Conservation (phyloP, 2,888 invertebrate genomes). For the Acrobasis suavella region DNA sequence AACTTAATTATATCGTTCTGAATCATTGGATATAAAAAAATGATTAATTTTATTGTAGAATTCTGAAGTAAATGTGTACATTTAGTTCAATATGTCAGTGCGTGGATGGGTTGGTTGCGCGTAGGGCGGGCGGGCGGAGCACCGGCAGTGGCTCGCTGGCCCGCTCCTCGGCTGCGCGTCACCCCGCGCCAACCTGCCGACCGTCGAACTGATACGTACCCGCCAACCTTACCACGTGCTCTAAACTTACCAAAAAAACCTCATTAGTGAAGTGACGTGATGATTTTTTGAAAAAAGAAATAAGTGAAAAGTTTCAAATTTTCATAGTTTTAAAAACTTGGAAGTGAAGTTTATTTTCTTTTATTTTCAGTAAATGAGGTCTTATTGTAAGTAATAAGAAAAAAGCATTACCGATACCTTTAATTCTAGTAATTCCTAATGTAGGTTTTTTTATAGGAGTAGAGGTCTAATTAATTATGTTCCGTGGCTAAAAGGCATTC, state of each 20-base stretch:
- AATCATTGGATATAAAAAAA: too few relatives aligned
- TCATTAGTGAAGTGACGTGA: slow-evolving; percentile 15
- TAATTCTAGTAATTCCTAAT: background rate
- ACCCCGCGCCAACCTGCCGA: slow-evolving; percentile 29
- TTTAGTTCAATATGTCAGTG: slow-evolving; percentile 34
- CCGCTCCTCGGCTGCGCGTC: slow-evolving; percentile 64
- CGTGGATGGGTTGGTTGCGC: slow-evolving; percentile 47
- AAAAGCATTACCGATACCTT: background rate
- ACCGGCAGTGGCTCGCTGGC: slow-evolving; percentile 65
- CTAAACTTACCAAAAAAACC: background rate
- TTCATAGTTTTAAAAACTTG: background rate
- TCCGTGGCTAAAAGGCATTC: slow-evolving; percentile 18
- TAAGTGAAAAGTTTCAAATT: background rate
- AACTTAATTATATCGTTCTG: too few relatives aligned
- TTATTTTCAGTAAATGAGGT: slow-evolving; percentile 1
- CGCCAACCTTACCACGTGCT: slow-evolving; percentile 18
- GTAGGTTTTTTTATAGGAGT: background rate
- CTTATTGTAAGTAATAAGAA: background rate
- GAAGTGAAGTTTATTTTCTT: slow-evolving; percentile 5
- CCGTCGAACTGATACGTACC: background rate
- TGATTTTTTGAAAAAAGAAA: background rate
- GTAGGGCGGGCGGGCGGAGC: slow-evolving; percentile 50
- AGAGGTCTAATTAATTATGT: slow-evolving; percentile 18
- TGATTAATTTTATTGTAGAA: background rate
- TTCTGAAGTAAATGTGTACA: background rate